Evolutionary conservation across 2,797 vertebrate genomes (phyloP).

Genomic region (Paedocypris micromegethes): DNA sequence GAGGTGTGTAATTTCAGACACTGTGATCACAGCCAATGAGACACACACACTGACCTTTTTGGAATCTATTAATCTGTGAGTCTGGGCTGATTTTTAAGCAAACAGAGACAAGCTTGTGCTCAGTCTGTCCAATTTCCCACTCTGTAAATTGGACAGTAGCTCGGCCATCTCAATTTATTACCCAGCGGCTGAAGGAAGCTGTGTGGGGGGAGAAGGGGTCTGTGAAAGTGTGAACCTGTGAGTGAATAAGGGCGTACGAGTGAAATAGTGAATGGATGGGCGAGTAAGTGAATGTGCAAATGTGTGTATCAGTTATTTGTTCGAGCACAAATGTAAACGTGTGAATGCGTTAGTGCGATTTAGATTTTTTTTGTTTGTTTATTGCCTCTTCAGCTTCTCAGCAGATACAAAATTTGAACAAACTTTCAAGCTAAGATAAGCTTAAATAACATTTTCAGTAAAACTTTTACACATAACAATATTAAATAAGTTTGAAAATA

Average conservation of each 20-base stretch:
- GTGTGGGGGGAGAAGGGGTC: slow-evolving; percentile 78
- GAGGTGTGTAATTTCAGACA: slow-evolving; percentile 73
- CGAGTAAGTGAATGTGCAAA: not conserved
- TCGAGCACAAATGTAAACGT: not conserved
- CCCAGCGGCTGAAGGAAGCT: slow-evolving; percentile 84
- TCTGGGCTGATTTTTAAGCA: slow-evolving; percentile 84
- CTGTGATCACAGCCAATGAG: slow-evolving; percentile 69
- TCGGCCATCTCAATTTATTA: slow-evolving; percentile 97
- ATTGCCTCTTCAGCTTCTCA: too few relatives aligned
- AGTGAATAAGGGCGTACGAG: slow-evolving; percentile 15
- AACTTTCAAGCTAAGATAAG: too few relatives aligned
- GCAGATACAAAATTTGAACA: too few relatives aligned
- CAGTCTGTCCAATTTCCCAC: slow-evolving; percentile 87
- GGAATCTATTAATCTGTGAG: slow-evolving; percentile 82
- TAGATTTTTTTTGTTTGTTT: too few relatives aligned
- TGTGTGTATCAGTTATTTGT: slow-evolving; percentile 17
- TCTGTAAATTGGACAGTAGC: slow-evolving; percentile 86
- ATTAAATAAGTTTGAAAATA: too few relatives aligned
- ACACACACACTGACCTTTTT: slow-evolving; percentile 85
- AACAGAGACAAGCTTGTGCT: slow-evolving; percentile 78
- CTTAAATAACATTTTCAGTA: too few relatives aligned
- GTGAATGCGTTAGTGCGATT: too few relatives aligned
- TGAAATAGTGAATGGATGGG: too few relatives aligned
- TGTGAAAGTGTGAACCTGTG: slow-evolving; percentile 50
- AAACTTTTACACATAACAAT: too few relatives aligned